A percentile compares a stretch with the other conserved stretches of the same genome.
phyloP scores from a whole-genome alignment of 2,113 vertebrate genomes.

The Myocastor coypus region DNA sequence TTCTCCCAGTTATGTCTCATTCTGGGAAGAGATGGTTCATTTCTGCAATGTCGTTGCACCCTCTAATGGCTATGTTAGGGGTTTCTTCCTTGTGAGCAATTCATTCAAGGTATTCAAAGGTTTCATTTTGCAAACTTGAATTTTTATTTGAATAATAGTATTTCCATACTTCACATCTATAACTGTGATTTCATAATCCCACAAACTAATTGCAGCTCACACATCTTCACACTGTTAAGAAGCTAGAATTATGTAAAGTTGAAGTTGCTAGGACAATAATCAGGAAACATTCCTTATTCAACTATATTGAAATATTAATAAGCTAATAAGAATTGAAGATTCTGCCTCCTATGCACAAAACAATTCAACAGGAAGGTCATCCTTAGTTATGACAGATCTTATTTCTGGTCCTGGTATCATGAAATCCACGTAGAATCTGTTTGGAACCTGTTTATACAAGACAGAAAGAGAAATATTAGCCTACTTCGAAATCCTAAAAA shows the following conservation, averaged over 20 bases:
- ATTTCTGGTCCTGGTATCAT: constrained; percentile 1
- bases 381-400: neutral
- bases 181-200: constrained; percentile 69
- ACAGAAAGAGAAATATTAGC: neutral
- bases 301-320: constrained; percentile 69
- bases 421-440: constrained; percentile 45
- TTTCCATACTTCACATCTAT: constrained; percentile 65
- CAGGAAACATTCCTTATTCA: constrained; percentile 65
- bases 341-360: constrained; percentile 58
- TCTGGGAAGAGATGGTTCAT: neutral
- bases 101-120: constrained; percentile 33
- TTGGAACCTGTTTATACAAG: neutral
- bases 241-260: constrained; percentile 56
- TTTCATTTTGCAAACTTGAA: constrained; percentile 62
- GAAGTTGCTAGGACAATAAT: constrained; percentile 58
- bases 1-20: constrained; percentile 37
- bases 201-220: constrained; percentile 73
- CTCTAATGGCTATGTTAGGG: constrained; percentile 76
- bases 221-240: constrained; percentile 45
- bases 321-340: constrained; percentile 72
- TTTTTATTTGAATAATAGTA: constrained; percentile 74
- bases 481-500: neutral
- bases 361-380: constrained; percentile 24
- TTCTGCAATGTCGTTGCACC: constrained; percentile 74
- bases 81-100: constrained; percentile 51